Evolutionary conservation across 2,888 invertebrate species (phyloP), one percentile per base, ranked within the genome.

Genomic region (Hofmannophila pseudospretella): DNA sequence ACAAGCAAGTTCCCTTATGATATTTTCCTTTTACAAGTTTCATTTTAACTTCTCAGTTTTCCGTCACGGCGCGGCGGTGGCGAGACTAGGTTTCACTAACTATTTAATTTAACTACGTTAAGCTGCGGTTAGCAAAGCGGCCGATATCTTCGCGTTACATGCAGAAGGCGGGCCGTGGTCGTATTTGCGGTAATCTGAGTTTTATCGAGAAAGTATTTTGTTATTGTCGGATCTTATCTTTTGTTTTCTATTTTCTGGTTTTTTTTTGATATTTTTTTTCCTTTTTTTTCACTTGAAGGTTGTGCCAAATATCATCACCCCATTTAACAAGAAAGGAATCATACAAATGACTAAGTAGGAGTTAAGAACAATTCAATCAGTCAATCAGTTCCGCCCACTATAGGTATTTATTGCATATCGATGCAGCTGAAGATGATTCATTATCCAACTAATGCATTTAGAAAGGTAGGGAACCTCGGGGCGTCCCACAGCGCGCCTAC

Each of bases 401-500:
- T 2, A 2, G 10, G 20, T 5, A 4, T n/a, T 16, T 2, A 23
- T 27, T 27, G 12, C 27, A 27, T 27, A 23, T 27, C 27, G 27
- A 27, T 27, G 27, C 27, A 23, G 10, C 27, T 12, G 4, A 5
- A 3, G 27, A 25, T 43, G 43, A 45, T 9, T 30, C 22, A 35
- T 14, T 28, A 4, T 2, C 23, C 46, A 37, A n/a, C 41, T 37
- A 39, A 47, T 47, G 11, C 19, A 25, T 14, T 38, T 27, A 11
- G 27, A 27, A 27, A 27, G 27, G 27, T 7, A 19, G 43, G 45
- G 51, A 44, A 45, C 53, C 39, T 32, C 41, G 36, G 31, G n/a
- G 4, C 47, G 25, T 43, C 50, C 53, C 47, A 49, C 50, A 20
- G 10, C 33, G 40, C 47, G 37, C 53, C 51, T 45, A 53, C 51